Conservation (phyloP, 1,140 invertebrate genomes). For the Phymastichus coffea region DNA sequence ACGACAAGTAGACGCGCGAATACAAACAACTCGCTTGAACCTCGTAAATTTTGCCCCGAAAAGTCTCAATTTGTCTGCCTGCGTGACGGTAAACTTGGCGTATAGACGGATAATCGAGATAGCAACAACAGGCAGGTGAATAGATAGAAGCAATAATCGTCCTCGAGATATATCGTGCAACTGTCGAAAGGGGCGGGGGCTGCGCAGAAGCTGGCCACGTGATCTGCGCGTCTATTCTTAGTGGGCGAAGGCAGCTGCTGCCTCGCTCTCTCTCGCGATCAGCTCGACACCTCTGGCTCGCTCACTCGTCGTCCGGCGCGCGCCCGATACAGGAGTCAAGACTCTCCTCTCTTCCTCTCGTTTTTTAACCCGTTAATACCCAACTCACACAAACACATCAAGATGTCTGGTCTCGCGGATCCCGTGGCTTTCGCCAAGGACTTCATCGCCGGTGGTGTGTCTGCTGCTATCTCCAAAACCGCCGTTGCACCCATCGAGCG, state of each 20-base stretch:
- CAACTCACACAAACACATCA: conserved; percentile 31
- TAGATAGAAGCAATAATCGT: too few species aligned
- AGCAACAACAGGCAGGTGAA: too few species aligned
- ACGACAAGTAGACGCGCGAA: conserved; percentile 22
- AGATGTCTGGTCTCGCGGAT: conserved; percentile 59
- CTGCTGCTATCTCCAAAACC: conserved; percentile 86
- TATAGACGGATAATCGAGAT: too few species aligned
- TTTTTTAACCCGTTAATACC: conserved; percentile 40
- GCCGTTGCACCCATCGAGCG: conserved; percentile 86
- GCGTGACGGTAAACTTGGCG: too few species aligned
- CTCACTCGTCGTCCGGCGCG: conserved; percentile 58
- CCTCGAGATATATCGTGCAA: too few species aligned
- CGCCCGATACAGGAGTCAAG: conserved; percentile 49
- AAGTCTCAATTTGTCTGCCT: too few species aligned
- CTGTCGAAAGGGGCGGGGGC: conserved; percentile 11
- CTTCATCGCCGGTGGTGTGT: conserved; percentile 82
- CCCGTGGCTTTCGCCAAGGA: conserved; percentile 75
- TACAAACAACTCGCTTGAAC: neutral
- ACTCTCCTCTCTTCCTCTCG: conserved; percentile 46
- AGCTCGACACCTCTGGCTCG: conserved; percentile 42
- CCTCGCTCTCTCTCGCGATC: conserved; percentile 21
- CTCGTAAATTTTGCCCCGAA: too few species aligned
- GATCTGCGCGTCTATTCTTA: conserved; percentile 35
- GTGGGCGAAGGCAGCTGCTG: neutral
- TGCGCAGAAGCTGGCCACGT: conserved; percentile 49